Evolutionary conservation across 1,140 invertebrate species (phyloP), one percentile per base, ranked within the genome.

Genomic region (Thaumatotibia leucotreta): DNA sequence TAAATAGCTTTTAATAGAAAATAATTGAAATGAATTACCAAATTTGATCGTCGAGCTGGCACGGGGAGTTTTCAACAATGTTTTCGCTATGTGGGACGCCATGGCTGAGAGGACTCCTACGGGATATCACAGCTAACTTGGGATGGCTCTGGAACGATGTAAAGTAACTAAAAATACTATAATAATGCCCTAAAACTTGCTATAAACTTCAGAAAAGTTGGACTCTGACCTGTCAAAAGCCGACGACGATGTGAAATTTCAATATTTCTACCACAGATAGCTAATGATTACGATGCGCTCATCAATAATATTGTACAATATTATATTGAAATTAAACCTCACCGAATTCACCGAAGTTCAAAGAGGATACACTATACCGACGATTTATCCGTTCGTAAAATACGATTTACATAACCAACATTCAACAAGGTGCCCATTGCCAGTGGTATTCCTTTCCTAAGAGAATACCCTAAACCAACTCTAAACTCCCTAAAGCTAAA

Each of bases 51-150:
- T 82, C n/a, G 85, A 81, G 65, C 74, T 75, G 23, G 77, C 76
- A 67, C 77, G 73, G 67, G 80, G 64, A 9, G 76, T 76, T 80
- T 87, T 87, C 62, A 83, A 35, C 9, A 89, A 72, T 31, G 79
- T 80, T 83, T 86, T 89, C 63, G 87, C 82, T 64, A 89, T 76
- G 73, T 88, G 84, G 17, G 87, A 84, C 73, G 87, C 85, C 87
- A 89, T 89, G 45, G 27, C 70, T 76, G 63, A 35, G 66, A 35
- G 24, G 45, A 71, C 29, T 65, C 61, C 32, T 39, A 64, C 65
- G 50, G 49, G 52, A 66, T 67, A 63, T 62, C 61, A 73, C 63
- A 68, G 45, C 67, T 65, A 61, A 74, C 45, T 66, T 64, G 22
- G 33, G 31, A 64, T 49, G 68, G 61, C 49, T 33, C 69, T 75